Evolutionary conservation across 2,888 invertebrate species (phyloP).

Genomic region (Hemithea aestivaria): DNA sequence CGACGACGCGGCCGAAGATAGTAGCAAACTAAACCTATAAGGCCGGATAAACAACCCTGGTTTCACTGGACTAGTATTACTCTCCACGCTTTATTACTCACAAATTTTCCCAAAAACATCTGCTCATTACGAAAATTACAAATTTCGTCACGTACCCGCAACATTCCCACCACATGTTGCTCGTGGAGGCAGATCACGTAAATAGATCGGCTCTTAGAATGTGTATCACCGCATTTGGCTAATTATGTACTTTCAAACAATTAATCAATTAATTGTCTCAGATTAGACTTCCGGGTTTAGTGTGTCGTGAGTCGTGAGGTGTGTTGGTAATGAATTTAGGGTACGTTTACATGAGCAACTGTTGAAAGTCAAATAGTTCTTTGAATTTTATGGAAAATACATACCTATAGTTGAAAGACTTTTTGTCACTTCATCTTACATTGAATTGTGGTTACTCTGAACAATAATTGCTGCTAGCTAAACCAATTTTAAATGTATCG

Average conservation of each 20-base stretch:
- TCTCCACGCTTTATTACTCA: not conserved
- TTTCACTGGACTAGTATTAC: no score
- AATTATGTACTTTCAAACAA: constrained; percentile 57
- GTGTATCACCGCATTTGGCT: constrained; percentile 50
- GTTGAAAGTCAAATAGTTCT: no score
- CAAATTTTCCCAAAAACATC: constrained; percentile 9
- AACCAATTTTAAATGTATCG: no score
- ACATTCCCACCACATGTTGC: constrained; percentile 42
- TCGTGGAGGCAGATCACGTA: constrained; percentile 52
- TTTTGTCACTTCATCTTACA: no score
- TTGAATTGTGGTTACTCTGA: no score
- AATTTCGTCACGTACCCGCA: constrained; percentile 40
- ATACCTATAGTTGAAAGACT: no score
- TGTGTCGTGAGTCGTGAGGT: constrained; percentile 18
- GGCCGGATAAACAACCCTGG: no score
- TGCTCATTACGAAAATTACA: constrained; percentile 21
- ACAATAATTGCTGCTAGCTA: no score
- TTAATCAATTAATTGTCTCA: constrained; percentile 46
- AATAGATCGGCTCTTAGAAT: constrained; percentile 45
- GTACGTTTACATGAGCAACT: no score
- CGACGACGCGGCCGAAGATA: no score
- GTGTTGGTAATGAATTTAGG: constrained; percentile 5
- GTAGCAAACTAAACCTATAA: no score
- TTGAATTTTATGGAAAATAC: no score
- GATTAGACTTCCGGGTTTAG: constrained; percentile 19